phyloP scores from a whole-genome alignment of 2,888 invertebrate genomes.

The Agonopterix arenella region DNA sequence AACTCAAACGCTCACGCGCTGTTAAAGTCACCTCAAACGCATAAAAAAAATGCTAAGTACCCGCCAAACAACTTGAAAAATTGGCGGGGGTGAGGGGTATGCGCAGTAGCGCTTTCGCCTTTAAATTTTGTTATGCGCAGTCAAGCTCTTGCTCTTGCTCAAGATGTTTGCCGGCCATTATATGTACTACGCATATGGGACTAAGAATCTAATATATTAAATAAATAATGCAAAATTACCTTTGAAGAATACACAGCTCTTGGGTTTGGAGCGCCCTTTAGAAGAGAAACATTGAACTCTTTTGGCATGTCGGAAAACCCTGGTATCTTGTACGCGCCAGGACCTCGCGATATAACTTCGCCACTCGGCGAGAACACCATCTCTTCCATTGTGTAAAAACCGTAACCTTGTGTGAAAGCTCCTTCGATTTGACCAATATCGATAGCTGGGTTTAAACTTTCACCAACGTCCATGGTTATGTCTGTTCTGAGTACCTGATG shows the following conservation, averaged over 20 bases:
- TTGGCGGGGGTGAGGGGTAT: too few relatives aligned
- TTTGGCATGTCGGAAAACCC: conserved; percentile 89
- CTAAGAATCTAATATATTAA: not conserved
- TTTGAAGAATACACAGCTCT: conserved; percentile 93
- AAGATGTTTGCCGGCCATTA: too few relatives aligned
- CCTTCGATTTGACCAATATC: conserved; percentile 95
- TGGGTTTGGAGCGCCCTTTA: conserved; percentile 88
- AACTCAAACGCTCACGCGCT: too few relatives aligned
- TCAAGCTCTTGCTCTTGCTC: too few relatives aligned
- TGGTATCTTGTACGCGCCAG: conserved; percentile 91
- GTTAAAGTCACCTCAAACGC: too few relatives aligned
- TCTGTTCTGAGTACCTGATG: conserved; percentile 88
- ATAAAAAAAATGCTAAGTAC: too few relatives aligned
- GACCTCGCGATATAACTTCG: conserved; percentile 83
- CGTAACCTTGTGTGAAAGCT: conserved; percentile 92
- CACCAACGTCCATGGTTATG: conserved; percentile 94
- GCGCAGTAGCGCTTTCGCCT: too few relatives aligned
- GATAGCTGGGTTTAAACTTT: conserved; percentile 92
- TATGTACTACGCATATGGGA: too few relatives aligned
- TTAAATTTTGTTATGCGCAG: too few relatives aligned
- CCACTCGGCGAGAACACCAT: conserved; percentile 86
- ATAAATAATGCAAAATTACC: conserved; percentile 58
- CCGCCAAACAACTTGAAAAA: too few relatives aligned
- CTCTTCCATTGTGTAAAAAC: conserved; percentile 89
- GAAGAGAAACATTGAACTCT: conserved; percentile 88